Evolutionary conservation across 2,797 vertebrate genomes (phyloP).

Genomic region (Aulostomus chinensis): DNA sequence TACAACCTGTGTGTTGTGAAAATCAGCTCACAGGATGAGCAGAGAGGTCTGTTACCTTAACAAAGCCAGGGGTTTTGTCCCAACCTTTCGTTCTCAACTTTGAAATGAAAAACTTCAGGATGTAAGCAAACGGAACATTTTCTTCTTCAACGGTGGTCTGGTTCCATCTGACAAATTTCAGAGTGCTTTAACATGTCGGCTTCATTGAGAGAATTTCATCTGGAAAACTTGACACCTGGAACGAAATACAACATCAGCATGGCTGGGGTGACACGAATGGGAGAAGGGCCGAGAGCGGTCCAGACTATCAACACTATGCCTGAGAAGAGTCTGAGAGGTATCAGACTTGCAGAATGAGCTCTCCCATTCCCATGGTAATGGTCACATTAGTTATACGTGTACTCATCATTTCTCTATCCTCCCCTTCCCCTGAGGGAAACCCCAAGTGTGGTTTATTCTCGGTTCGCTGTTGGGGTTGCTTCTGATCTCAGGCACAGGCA

Average conservation of each 20-base stretch:
- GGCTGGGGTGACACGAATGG: conserved; percentile 50
- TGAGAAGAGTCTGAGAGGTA: conserved; percentile 6
- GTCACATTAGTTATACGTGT: too few species aligned
- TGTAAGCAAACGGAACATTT: too few species aligned
- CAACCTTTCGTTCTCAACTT: too few species aligned
- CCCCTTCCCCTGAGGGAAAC: too few species aligned
- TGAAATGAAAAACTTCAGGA: background rate
- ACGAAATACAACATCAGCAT: conserved; percentile 61
- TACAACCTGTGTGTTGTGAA: conserved; percentile 60
- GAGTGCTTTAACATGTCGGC: conserved; percentile 53
- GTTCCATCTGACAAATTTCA: conserved; percentile 8
- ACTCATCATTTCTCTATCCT: too few species aligned
- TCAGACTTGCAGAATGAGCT: too few species aligned
- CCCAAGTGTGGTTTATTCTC: too few species aligned
- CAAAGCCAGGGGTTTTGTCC: too few species aligned
- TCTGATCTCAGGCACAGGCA: too few species aligned
- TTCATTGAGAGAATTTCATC: conserved; percentile 16
- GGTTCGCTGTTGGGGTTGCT: too few species aligned
- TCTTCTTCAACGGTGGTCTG: conserved; percentile 39
- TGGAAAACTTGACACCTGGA: conserved; percentile 54
- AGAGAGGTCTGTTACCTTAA: too few species aligned
- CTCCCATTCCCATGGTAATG: too few species aligned
- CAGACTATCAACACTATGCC: conserved; percentile 19
- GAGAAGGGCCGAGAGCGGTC: conserved; percentile 50
- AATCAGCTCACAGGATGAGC: conserved; percentile 4